Evolutionary conservation across 2,888 invertebrate species (phyloP).

Genomic region (Podotricha telesiphe): DNA sequence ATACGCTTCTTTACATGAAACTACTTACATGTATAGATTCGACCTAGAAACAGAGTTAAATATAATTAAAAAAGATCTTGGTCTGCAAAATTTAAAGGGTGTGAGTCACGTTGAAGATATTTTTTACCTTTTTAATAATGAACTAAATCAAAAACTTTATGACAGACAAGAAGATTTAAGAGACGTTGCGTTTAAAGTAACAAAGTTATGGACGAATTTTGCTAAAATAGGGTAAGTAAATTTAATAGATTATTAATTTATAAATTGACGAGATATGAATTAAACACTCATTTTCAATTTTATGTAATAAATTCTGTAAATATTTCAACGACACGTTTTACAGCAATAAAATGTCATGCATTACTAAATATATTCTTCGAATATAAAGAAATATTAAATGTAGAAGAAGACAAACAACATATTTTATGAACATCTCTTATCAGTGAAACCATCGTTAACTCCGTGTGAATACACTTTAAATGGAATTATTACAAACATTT

Average conservation of each 20-base stretch:
- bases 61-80: constrained; percentile 53
- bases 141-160: constrained; percentile 58
- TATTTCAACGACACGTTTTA: background rate
- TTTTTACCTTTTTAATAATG: constrained; percentile 69
- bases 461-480: background rate
- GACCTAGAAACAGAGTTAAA: constrained; percentile 62
- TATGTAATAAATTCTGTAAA: background rate
- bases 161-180: constrained; percentile 54
- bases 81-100: constrained; percentile 55
- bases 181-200: constrained; percentile 55
- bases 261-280: too few species aligned
- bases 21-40: constrained; percentile 62
- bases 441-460: background rate
- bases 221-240: constrained; percentile 63
- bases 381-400: background rate
- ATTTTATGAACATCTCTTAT: background rate
- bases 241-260: background rate
- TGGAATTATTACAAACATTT: constrained; percentile 2
- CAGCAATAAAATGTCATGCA: background rate
- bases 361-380: background rate
- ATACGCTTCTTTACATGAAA: constrained; percentile 48
- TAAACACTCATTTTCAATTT: background rate
- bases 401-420: background rate
- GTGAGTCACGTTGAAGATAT: constrained; percentile 78
- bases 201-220: constrained; percentile 69